Evolutionary conservation across 2,797 vertebrate genomes (phyloP).

Genomic region (Scomberomorus guttatus): DNA sequence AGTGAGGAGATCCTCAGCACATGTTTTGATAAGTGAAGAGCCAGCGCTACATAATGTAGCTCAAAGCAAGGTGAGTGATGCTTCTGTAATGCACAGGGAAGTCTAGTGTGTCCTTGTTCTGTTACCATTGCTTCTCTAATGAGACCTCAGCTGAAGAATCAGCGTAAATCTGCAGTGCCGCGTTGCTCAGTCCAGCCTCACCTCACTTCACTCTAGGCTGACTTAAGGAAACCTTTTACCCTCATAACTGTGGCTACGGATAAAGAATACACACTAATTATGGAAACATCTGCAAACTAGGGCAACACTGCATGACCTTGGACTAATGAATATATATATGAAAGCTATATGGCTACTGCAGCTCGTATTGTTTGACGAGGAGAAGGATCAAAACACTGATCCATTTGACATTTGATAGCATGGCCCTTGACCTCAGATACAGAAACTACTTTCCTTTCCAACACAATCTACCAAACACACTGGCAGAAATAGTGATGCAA

Average conservation of each 20-base stretch:
- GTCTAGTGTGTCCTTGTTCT: slow-evolving; percentile 59
- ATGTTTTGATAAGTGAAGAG: slow-evolving; percentile 44
- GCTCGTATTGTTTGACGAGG: slow-evolving; percentile 38
- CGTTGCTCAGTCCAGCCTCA: slow-evolving; percentile 61
- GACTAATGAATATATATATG: slow-evolving; percentile 70
- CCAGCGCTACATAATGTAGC: slow-evolving; percentile 26
- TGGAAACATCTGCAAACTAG: slow-evolving; percentile 61
- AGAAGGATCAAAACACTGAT: slow-evolving; percentile 62
- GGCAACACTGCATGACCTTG: slow-evolving; percentile 63
- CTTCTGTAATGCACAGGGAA: slow-evolving; percentile 16
- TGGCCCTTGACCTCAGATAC: slow-evolving; percentile 48
- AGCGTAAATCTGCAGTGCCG: slow-evolving; percentile 40
- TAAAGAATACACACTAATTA: slow-evolving; percentile 72
- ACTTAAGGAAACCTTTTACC: slow-evolving; percentile 63
- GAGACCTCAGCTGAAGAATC: slow-evolving; percentile 59
- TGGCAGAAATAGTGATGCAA: slow-evolving; percentile 33
- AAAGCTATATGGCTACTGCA: slow-evolving; percentile 53
- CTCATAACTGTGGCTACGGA: slow-evolving; percentile 50
- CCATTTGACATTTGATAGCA: slow-evolving; percentile 56
- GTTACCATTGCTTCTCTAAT: slow-evolving; percentile 60
- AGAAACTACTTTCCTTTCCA: slow-evolving; percentile 21
- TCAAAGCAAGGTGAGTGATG: slow-evolving; percentile 48
- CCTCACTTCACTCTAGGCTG: slow-evolving; percentile 55
- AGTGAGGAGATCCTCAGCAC: slow-evolving; percentile 43
- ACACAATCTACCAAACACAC: slow-evolving; percentile 24